Evolutionary conservation across 2,888 invertebrate species (phyloP), one percentile per base, ranked within the genome.

Genomic region (Sussaba pulchella): DNA sequence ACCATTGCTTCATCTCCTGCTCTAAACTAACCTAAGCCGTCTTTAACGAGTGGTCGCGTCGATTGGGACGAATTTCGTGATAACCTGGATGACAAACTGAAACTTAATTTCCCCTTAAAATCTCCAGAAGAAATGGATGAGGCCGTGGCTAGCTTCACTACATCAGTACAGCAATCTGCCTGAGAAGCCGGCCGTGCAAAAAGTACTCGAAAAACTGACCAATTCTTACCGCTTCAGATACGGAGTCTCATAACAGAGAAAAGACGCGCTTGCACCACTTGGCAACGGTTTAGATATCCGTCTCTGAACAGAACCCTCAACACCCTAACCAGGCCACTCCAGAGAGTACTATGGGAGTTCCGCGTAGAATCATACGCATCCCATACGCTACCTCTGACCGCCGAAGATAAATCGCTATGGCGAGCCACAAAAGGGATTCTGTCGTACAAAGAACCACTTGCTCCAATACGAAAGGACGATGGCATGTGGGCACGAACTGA

Each of bases 391-490:
- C 76, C 67, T 9, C 24, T 83, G 17, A 52, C 66, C 12, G 59
- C 67, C 4, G 31, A 45, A 36, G 26, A 47, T 5, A 76, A 87
- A 83, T 87, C 84, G 0, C 66, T 87, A 19, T 87, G 85, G 83
- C 87, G 85, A 71, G 82, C 79, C 4, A 84, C 83, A 1, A 84
- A 67, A 73, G 70, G 78, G 17, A 31, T 85, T 19, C 84, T 85
- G 57, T 63, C 66, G 14, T 83, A 79, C 12, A 45, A 64, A 47
- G 57, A 64, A 21, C 54, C 43, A 24, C 59, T 61, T 41, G 72
- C 83, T 9, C 83, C 85, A 0, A 83, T 87, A 0, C 57, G 66
- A 31, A 69, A 50, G 12, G 52, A 31, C 14, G 76, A 83, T 31
- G 80, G 79, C 0, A 81, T 8, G n/a, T 86, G 83, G 85, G 85